A percentile compares a stretch with the other conserved stretches of the same genome.
These are phyloP conservation scores for Amphiura filiformis DNA, from an alignment of 35 echinoderm and acorn worm species.

Conservation along the genomic window DNA sequence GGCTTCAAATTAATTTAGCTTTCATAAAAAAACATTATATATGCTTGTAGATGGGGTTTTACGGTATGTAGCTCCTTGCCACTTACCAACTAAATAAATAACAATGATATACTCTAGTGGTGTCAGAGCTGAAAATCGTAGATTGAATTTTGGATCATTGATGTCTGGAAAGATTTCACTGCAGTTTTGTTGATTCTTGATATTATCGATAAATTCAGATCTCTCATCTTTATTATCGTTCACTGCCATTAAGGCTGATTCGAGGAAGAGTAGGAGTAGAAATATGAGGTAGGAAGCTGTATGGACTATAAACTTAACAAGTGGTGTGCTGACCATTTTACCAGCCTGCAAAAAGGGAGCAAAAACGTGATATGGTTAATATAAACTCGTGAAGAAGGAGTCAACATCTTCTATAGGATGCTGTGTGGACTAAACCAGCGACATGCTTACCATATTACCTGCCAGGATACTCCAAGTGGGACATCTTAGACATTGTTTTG, in stretches of 20 bases:
- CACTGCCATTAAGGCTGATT: slow-evolving; percentile 37
- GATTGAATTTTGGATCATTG: neutral
- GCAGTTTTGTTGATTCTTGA: neutral
- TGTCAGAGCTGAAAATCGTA: slow-evolving; percentile 37
- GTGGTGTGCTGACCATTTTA: slow-evolving; percentile 51
- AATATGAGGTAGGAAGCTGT: slow-evolving; percentile 73
- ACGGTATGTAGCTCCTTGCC: no score
- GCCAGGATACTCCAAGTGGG: no score
- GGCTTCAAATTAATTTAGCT: no score
- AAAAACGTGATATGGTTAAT: no score
- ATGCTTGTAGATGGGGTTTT: no score
- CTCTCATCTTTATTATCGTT: no score
- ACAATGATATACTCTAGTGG: slow-evolving; percentile 66
- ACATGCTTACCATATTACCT: no score
- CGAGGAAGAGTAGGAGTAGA: slow-evolving; percentile 76
- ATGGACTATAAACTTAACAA: slow-evolving; percentile 85
- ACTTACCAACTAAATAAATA: slow-evolving; percentile 77
- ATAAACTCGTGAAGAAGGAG: no score
- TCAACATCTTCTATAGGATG: no score
- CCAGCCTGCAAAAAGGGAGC: slow-evolving; percentile 44
- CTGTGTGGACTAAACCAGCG: no score
- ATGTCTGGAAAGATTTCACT: neutral
- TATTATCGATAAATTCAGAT: neutral
- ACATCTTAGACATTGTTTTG: no score
- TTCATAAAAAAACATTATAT: no score